A percentile compares a stretch with the other conserved stretches of the same genome.
phyloP scores from a whole-genome alignment of 2,113 vertebrate genomes.

The Sterna hirundo region DNA sequence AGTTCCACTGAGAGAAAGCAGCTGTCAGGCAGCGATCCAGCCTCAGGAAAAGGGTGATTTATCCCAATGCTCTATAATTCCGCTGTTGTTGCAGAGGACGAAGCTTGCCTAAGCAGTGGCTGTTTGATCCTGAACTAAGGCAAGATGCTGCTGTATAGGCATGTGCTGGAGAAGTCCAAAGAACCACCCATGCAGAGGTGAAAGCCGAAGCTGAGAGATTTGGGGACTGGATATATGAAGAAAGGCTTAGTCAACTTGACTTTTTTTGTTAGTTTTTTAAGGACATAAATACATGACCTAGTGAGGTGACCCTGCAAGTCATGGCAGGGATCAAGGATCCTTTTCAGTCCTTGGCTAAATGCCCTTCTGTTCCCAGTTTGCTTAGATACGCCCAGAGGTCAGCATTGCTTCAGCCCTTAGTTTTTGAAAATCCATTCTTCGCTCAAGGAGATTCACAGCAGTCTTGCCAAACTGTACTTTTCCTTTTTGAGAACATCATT shows the following conservation, averaged over 20 bases:
- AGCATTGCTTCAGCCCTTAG: not conserved
- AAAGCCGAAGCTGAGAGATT: not conserved
- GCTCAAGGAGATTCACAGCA: not conserved
- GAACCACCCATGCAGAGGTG: not conserved
- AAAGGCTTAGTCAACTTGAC: not conserved
- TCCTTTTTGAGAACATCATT: not conserved
- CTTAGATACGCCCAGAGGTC: not conserved
- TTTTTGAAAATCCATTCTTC: not conserved
- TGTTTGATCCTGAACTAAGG: not conserved
- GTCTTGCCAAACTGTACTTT: not conserved
- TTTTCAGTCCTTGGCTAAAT: not conserved
- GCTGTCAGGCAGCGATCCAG: not conserved
- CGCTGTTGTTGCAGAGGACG: not conserved
- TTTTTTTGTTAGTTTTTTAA: not conserved
- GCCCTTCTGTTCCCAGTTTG: not conserved
- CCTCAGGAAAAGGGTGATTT: not conserved
- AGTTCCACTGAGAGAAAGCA: not conserved
- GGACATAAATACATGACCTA: not conserved
- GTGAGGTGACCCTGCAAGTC: not conserved
- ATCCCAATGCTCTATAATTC: not conserved
- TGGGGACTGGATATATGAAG: not conserved
- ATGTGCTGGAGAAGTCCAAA: not conserved
- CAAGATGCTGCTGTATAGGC: not conserved
- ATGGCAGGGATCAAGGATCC: not conserved
- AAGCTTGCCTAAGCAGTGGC: not conserved